Conservation (phyloP, 1,140 invertebrate species). For the Ptiloglossa arizonensis region DNA sequence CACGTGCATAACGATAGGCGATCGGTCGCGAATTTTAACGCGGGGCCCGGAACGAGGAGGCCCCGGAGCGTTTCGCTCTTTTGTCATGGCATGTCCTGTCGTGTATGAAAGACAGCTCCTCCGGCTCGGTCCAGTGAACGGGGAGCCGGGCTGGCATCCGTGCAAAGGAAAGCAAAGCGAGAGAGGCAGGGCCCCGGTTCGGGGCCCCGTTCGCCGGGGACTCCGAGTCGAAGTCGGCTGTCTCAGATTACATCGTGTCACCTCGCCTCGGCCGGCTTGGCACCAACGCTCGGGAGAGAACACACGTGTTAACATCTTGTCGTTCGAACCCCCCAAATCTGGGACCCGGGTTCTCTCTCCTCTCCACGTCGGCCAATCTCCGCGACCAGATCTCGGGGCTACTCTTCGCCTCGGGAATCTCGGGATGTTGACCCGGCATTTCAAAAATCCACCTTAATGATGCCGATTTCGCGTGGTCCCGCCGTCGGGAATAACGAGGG, state of each 20-base stretch:
- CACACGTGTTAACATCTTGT: conserved; percentile 78
- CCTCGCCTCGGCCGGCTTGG: conserved; percentile 61
- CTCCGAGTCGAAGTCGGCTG: conserved; percentile 64
- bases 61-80: conserved; percentile 61
- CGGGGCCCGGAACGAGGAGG: conserved; percentile 25
- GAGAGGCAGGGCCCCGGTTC: conserved; percentile 41
- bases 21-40: conserved; percentile 49
- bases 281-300: conserved; percentile 62
- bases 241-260: conserved; percentile 78
- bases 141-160: conserved; percentile 13
- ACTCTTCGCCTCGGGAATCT: conserved; percentile 22
- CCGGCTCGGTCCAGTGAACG: conserved; percentile 40
- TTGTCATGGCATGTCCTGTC: conserved; percentile 62
- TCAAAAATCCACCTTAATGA: conserved; percentile 47
- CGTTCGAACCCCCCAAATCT: conserved; percentile 65
- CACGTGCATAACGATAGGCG: conserved; percentile 46
- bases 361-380: conserved; percentile 46
- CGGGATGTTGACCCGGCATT: conserved; percentile 32
- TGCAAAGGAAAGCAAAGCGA: conserved; percentile 47
- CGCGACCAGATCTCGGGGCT: conserved; percentile 12
- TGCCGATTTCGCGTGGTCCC: conserved; percentile 21
- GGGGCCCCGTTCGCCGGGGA: conserved; percentile 19
- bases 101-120: conserved; percentile 62
- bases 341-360: conserved; percentile 32
- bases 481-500: not conserved